Percentiles rank a stretch among this genome's conserved stretches.
phyloP scores from a whole-genome alignment of 1,140 invertebrate species.

The Drosophila pallidifrons region DNA sequence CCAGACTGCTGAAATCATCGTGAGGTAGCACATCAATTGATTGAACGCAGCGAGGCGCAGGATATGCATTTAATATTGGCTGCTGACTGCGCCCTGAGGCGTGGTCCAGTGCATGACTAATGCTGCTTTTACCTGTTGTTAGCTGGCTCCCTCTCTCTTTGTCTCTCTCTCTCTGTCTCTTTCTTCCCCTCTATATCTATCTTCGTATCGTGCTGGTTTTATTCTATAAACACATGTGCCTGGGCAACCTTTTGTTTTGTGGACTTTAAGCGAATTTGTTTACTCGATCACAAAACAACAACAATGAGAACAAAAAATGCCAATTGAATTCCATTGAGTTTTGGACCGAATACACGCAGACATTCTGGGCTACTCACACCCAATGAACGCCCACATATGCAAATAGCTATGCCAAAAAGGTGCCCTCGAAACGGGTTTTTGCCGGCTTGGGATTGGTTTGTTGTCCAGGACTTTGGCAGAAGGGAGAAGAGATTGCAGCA shows the following conservation, averaged over 20 bases:
- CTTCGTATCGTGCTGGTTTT: constrained; percentile 21
- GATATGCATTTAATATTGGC: constrained; percentile 56
- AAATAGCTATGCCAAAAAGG: constrained; percentile 61
- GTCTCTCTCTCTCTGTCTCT: not conserved
- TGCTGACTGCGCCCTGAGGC: not conserved
- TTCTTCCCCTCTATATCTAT: not conserved
- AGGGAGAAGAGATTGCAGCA: not conserved
- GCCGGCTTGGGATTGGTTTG: constrained; percentile 18
- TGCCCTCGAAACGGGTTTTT: constrained; percentile 30
- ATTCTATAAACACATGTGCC: constrained; percentile 31
- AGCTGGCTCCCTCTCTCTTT: not conserved
- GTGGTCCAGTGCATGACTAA: constrained; percentile 41
- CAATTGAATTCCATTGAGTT: constrained; percentile 79
- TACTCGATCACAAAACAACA: constrained; percentile 63
- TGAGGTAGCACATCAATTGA: constrained; percentile 18
- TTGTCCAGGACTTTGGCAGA: not conserved
- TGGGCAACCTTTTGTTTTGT: constrained; percentile 61
- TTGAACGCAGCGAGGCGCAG: constrained; percentile 43
- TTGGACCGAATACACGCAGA: constrained; percentile 25
- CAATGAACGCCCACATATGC: constrained; percentile 66
- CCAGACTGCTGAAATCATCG: no score
- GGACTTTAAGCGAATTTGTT: constrained; percentile 75
- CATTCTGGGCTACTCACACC: constrained; percentile 23
- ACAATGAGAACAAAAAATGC: constrained; percentile 31
- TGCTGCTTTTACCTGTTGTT: constrained; percentile 53